Conservation (phyloP, 1,140 invertebrate genomes). For the Trichonephila clavipes region DNA sequence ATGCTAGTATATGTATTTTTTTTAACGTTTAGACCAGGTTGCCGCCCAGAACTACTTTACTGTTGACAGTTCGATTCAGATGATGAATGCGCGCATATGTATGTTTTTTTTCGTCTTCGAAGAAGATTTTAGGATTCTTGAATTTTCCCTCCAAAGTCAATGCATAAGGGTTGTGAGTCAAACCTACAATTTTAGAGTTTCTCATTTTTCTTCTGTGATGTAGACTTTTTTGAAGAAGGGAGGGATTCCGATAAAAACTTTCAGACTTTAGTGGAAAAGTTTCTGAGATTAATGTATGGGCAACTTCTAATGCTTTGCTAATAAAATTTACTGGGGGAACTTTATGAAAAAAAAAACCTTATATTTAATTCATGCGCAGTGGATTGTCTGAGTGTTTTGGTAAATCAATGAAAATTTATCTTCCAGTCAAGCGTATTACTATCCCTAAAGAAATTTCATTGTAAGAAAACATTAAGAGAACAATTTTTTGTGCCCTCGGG, state of each 20-base stretch:
- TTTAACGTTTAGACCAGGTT: not conserved
- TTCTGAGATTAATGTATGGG: too few relatives aligned
- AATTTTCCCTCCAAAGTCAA: not conserved
- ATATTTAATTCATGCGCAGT: too few relatives aligned
- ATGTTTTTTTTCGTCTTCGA: not conserved
- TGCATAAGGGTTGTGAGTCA: not conserved
- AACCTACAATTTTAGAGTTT: conserved; percentile 14
- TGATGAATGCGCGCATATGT: not conserved
- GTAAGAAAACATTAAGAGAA: too few relatives aligned
- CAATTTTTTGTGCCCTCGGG: too few relatives aligned
- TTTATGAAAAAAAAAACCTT: too few relatives aligned
- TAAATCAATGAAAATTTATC: too few relatives aligned
- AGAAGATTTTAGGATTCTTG: not conserved
- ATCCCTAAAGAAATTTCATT: too few relatives aligned
- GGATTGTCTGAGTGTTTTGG: too few relatives aligned
- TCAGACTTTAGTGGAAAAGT: too few relatives aligned
- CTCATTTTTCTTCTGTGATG: not conserved
- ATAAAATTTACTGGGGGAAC: too few relatives aligned
- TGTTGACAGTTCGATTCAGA: conserved; percentile 24
- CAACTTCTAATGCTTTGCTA: too few relatives aligned
- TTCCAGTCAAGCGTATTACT: too few relatives aligned
- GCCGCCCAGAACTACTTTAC: conserved; percentile 15
- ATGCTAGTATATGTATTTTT: not conserved
- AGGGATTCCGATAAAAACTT: not conserved
- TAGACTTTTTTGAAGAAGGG: not conserved